phyloP scores from a whole-genome alignment of 2,113 vertebrate genomes.

The Odontophorus gujanensis region DNA sequence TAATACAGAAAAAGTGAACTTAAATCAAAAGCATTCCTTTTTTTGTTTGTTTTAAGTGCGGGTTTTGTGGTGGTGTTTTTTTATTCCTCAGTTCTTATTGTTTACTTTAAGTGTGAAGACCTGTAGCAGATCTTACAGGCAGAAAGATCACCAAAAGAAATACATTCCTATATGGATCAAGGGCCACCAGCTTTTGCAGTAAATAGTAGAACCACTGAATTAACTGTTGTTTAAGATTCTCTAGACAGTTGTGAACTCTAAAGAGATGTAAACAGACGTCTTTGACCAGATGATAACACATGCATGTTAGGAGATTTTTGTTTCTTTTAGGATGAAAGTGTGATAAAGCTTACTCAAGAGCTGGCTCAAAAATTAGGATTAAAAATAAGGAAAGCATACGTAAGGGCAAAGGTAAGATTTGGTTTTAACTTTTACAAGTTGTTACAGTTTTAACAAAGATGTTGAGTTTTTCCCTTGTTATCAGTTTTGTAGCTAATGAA shows the following conservation, averaged over 20 bases:
- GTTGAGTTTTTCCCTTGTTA: not conserved
- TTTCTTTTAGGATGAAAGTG: constrained; percentile 87
- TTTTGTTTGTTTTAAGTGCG: not conserved
- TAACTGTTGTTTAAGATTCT: not conserved
- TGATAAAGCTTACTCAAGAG: constrained; percentile 94
- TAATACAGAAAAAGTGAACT: not conserved
- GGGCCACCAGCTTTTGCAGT: not conserved
- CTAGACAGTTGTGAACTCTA: not conserved
- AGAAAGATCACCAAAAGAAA: not conserved
- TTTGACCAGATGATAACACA: not conserved
- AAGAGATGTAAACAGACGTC: not conserved
- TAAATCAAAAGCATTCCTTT: not conserved
- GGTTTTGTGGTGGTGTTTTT: not conserved
- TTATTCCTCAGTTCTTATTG: not conserved
- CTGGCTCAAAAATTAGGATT: constrained; percentile 93
- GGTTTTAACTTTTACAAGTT: not conserved
- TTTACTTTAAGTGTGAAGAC: not conserved
- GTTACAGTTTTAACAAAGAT: not conserved
- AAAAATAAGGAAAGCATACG: constrained; percentile 97
- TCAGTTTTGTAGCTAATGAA: constrained; percentile 16
- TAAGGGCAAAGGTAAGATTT: constrained; percentile 88
- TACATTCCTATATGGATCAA: not conserved
- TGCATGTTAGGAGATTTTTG: not conserved
- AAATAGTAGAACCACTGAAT: not conserved
- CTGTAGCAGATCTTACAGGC: not conserved